Base-by-base conservation (phyloP, 2,797 vertebrate species). In the Adelosebastes latens region DNA sequence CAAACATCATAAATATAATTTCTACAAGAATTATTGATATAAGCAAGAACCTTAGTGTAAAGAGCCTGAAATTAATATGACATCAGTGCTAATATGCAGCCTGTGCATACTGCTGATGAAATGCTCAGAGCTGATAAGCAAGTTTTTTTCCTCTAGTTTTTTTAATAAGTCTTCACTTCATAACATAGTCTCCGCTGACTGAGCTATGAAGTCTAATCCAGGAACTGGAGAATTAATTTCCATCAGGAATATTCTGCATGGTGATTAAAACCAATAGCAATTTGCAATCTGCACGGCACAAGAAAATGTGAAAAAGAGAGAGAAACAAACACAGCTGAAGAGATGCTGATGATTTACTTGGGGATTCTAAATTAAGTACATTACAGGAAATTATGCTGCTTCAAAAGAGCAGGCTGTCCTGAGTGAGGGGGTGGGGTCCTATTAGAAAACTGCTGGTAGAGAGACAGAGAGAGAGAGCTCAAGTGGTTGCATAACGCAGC, bases 301-400 rank as follows among this genome's bases (percentile, higher is more conserved):
- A 81, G 82, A 63, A 64, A 85, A 90, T 56, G 80, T 27, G 22
- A 89, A 87, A 87, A 82, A 42, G 36, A 42, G 29, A 83, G 75
- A 88, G 86, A 85, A 86, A 91, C 79, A 91, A 92, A 89, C 81
- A 84, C 85, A 85, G 91, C 81, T 91, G 89, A 93, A 84, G 86
- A 90, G 85, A 91, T 82, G 90, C 86, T 88, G 91, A 89, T 88
- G 90, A 91, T 90, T 92, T 92, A 91, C 93, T 91, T 84, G 79
- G 88, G 87, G 88, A 89, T 87, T 93, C 92, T 92, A 94, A 94
- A 94, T 94, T 90, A 93, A 95, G 92, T 91, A 92, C 94, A 94
- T 95, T 92, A 94, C 90, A 94, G 93, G 93, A 95, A 94, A 95
- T 95, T 85, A 94, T 91, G 90, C 90, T 88, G 93, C 94, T 93